These are phyloP conservation scores for Patella pellucida DNA, from an alignment of 2,888 invertebrate species.

Conservation along the genomic window DNA sequence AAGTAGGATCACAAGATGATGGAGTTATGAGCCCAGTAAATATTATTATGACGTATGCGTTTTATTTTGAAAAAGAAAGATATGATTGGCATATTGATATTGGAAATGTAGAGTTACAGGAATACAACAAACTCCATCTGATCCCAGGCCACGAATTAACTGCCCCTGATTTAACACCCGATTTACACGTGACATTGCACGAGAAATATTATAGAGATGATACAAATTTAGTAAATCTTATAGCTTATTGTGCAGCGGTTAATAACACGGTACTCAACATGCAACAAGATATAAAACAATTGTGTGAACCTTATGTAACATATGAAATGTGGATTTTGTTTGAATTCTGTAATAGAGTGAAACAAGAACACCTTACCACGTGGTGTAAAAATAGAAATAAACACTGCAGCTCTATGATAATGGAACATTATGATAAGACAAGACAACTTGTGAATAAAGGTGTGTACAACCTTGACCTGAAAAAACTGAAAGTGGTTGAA, in stretches of 20 bases:
- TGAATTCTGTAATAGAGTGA: background rate
- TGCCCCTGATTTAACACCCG: background rate
- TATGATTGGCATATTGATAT: conserved; percentile 1
- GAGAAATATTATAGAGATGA: background rate
- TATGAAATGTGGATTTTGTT: background rate
- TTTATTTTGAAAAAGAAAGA: background rate
- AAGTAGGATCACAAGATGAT: background rate
- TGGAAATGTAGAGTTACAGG: background rate
- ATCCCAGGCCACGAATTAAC: background rate
- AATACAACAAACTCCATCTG: background rate
- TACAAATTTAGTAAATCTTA: background rate
- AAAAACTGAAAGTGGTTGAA: background rate
- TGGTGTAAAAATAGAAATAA: conserved; percentile 2
- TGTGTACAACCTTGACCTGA: background rate
- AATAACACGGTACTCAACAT: background rate
- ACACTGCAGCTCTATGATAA: background rate
- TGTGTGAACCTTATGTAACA: background rate
- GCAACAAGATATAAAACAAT: background rate
- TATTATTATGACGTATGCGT: background rate
- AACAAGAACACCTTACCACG: background rate
- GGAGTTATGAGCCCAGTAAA: background rate
- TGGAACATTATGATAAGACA: background rate
- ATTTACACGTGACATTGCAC: background rate
- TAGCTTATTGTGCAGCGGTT: background rate
- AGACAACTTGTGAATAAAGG: background rate